phyloP scores from a whole-genome alignment of 2,113 vertebrate species.

The Apistogramma diplotaenia region DNA sequence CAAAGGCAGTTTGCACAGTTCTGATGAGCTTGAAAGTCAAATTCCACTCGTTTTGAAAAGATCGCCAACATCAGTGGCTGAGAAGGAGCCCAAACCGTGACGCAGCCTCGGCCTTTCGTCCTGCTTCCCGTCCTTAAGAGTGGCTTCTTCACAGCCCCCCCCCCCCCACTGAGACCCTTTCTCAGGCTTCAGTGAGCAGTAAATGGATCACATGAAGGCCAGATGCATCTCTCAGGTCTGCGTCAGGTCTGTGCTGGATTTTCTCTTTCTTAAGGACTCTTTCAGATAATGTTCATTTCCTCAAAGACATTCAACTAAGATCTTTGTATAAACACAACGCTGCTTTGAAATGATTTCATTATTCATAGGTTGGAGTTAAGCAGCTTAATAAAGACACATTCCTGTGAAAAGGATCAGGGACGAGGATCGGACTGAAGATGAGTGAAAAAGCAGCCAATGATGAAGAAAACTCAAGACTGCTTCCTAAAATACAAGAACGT shows the following conservation, averaged over 20 bases:
- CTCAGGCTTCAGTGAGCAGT: neutral
- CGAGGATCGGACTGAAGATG: neutral
- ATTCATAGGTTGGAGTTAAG: neutral
- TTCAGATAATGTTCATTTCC: neutral
- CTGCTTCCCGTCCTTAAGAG: too few relatives aligned
- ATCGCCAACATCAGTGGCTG: neutral
- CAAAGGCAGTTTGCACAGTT: too few relatives aligned
- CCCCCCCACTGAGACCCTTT: neutral
- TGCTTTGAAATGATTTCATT: too few relatives aligned
- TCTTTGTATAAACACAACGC: neutral
- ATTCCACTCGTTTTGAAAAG: neutral
- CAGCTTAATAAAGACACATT: neutral
- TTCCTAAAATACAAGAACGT: neutral
- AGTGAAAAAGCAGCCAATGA: neutral
- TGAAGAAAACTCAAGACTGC: neutral
- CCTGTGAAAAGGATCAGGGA: neutral
- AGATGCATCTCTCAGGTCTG: neutral
- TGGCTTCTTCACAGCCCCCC: neutral
- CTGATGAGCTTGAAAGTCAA: too few relatives aligned
- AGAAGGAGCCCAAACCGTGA: neutral
- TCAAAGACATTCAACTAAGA: neutral
- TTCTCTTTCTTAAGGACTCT: neutral
- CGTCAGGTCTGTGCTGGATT: neutral
- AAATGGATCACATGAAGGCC: neutral
- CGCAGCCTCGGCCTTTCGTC: neutral